Conservation (phyloP, 92 coral and sea anemone species). For the Phenganax marumi region DNA sequence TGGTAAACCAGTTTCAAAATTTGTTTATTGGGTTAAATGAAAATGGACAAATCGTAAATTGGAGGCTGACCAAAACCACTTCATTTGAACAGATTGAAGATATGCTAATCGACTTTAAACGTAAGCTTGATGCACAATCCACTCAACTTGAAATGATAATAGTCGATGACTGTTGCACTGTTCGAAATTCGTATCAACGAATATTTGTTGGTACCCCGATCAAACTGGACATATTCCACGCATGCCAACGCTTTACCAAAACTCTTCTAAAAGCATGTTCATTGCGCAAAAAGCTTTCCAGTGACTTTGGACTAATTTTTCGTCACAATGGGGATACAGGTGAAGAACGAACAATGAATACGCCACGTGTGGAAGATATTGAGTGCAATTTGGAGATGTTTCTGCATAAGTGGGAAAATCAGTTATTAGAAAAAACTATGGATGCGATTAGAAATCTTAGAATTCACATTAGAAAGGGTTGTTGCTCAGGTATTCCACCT, state of each 20-base stretch:
- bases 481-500: constrained; percentile 63
- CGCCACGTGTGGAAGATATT: constrained; percentile 35
- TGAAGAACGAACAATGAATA: constrained; percentile 32
- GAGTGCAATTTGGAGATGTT: constrained; percentile 50
- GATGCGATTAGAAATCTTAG: constrained; percentile 27
- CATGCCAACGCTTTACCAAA: constrained; percentile 54
- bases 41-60: constrained; percentile 58
- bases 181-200: constrained; percentile 34
- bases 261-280: constrained; percentile 53
- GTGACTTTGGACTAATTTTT: constrained; percentile 59
- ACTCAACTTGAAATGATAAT: constrained; percentile 45
- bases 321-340: constrained; percentile 59
- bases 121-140: constrained; percentile 37
- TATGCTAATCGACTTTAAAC: constrained; percentile 47
- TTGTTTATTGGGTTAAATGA: constrained; percentile 62
- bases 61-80: constrained; percentile 57
- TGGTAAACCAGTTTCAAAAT: constrained; percentile 66
- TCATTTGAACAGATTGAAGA: constrained; percentile 62
- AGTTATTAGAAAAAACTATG: constrained; percentile 18
- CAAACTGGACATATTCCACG: constrained; percentile 60
- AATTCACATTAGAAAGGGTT: constrained; percentile 46
- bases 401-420: constrained; percentile 29
- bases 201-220: constrained; percentile 43
- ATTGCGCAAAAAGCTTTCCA: constrained; percentile 32
- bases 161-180: constrained; percentile 62